Evolutionary conservation across 2,888 invertebrate species (phyloP).

Genomic region (Dioctria linearis): DNA sequence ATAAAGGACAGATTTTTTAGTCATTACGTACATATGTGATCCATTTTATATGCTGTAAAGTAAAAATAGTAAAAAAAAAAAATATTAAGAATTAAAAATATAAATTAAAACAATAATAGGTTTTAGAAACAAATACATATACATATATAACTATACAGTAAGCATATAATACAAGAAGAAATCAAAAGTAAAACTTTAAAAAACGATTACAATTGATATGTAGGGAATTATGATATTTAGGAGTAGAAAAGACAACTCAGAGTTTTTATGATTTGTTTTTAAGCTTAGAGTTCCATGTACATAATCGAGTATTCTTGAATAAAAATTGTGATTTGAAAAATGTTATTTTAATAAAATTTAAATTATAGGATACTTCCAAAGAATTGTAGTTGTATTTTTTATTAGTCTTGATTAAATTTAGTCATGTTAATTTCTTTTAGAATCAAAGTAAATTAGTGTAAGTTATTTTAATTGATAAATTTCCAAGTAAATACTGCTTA

Average conservation of each 20-base stretch:
- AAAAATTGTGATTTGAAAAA: conserved; percentile 44
- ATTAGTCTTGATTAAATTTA: no score
- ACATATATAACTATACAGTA: no score
- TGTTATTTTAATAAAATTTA: conserved; percentile 31
- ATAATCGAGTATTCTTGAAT: conserved; percentile 13
- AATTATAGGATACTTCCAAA: conserved; percentile 18
- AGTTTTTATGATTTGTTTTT: conserved; percentile 30
- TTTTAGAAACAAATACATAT: conserved; percentile 1
- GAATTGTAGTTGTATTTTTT: conserved; percentile 1
- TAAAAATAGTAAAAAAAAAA: conserved; percentile 11
- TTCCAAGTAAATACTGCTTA: no score
- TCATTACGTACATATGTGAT: conserved; percentile 73
- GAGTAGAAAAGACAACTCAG: not conserved
- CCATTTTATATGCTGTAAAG: conserved; percentile 66
- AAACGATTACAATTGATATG: conserved; percentile 16
- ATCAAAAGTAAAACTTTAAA: conserved; percentile 21
- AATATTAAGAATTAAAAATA: not conserved
- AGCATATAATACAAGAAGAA: conserved; percentile 9
- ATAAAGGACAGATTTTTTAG: conserved; percentile 72
- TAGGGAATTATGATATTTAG: conserved; percentile 31
- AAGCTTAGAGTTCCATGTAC: conserved; percentile 32
- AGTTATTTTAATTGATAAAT: not conserved
- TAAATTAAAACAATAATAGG: conserved; percentile 41
- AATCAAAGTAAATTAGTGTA: conserved; percentile 25
- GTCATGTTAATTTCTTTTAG: not conserved